Percentiles rank a stretch among this genome's conserved stretches.
Conservation (phyloP, 2,113 vertebrate species). For the Nyctibius bracteatus region DNA sequence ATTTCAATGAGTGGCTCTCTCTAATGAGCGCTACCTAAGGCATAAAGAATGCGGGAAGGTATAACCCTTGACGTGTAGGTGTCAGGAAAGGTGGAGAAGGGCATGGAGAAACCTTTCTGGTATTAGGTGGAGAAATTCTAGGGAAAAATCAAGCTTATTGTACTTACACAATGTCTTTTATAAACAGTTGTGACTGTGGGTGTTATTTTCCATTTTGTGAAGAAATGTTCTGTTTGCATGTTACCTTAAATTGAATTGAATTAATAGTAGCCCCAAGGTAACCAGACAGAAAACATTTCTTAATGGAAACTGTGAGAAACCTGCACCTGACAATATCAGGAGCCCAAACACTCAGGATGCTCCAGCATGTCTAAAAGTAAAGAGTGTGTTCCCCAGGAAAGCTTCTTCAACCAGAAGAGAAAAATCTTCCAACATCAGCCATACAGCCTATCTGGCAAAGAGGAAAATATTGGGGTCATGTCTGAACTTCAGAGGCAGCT, state of each 20-base stretch:
- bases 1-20: not conserved
- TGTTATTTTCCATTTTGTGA: not conserved
- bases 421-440: not conserved
- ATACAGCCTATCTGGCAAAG: not conserved
- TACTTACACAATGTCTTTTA: not conserved
- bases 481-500: not conserved
- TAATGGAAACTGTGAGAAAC: not conserved
- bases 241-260: not conserved
- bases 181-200: not conserved
- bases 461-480: not conserved
- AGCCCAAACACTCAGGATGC: not conserved
- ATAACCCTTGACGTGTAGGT: not conserved
- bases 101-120: not conserved
- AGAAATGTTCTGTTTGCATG: not conserved
- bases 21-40: not conserved
- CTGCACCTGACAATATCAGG: not conserved
- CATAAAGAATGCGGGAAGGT: not conserved
- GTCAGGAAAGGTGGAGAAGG: not conserved
- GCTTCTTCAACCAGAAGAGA: not conserved
- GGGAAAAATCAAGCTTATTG: not conserved
- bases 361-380: not conserved
- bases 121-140: not conserved
- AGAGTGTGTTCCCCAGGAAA: not conserved
- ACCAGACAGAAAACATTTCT: not conserved
- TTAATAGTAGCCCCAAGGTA: not conserved